These are phyloP conservation scores for Mormoops blainvillei DNA, from an alignment of 2,113 vertebrate species.

Conservation along the genomic window DNA sequence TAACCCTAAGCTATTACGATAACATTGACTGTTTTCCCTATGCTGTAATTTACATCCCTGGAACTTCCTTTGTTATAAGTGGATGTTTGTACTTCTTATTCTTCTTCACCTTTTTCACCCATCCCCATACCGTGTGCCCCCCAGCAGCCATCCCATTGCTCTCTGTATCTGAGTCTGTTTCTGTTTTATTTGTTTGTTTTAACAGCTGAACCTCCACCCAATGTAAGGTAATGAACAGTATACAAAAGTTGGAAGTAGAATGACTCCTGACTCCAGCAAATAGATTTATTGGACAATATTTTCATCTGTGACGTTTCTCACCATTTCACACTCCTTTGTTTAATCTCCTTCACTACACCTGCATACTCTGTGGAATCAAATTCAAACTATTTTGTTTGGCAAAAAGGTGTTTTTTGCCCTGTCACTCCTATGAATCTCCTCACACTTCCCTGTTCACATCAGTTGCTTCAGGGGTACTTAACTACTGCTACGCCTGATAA, in stretches of 20 bases:
- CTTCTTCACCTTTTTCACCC: background rate
- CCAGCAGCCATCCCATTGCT: background rate
- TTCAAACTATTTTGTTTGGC: background rate
- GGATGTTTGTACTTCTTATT: background rate
- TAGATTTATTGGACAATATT: background rate
- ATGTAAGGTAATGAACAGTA: background rate
- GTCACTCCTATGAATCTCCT: background rate
- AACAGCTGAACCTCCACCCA: background rate
- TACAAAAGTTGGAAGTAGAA: background rate
- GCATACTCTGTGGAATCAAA: background rate
- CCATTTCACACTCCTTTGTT: background rate
- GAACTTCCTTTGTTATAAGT: background rate
- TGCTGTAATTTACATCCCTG: background rate
- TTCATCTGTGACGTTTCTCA: constrained; percentile 20
- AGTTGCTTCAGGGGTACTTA: background rate
- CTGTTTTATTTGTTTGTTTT: background rate
- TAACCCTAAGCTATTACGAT: background rate
- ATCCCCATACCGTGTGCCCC: background rate
- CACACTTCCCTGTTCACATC: background rate
- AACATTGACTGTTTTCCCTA: background rate
- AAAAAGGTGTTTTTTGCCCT: background rate
- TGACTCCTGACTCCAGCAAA: background rate
- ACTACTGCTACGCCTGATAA: background rate
- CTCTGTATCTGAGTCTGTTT: background rate
- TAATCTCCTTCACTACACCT: background rate